Base-by-base conservation (phyloP, 2,113 vertebrate genomes). In the Urocitellus parryii region DNA sequence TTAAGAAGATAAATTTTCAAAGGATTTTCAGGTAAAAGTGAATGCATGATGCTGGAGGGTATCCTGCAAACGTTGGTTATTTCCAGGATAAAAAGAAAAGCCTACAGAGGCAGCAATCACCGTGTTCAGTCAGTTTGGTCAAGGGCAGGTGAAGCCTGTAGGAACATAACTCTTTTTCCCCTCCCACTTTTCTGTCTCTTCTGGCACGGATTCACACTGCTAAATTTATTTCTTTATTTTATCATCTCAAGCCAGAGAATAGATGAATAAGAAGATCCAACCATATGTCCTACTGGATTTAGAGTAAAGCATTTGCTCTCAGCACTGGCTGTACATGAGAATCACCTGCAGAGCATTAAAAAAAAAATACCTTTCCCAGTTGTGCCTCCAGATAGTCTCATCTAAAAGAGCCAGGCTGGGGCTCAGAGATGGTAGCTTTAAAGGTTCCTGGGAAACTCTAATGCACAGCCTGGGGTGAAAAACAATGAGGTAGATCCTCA, bases 221-320 rank as follows among this genome's bases (percentile, higher is more conserved):
- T 70, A 89, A 95, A 96, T 97, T 90, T 90, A 95, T 85, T 81
- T 32, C 87, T 88, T 63, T 84, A 61, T 90, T 92, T 68, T 90
- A 87, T 77, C 42, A 61, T 82, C 77, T 86, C 63, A 96, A 95
- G 67, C 51, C 42, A 53, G 74, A 82, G 73, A 94, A 32, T 56
- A 27, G 81, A 90, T 85, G 93, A 95, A 22, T 67, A 37, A 82
- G 51, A 65, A 84, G 74, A 56, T n/a, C 63, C 85, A 90, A 27
- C 12, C 8, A 63, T 79, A 14, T 18, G 24, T 74, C n/a, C 86
- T 89, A 77, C 84, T 32, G 90, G 80, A 96, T 92, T 96, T 76
- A 85, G 61, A 67, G 78, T 74, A 70, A 88, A 95, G 94, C 80
- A 68, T 27, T 39, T 82, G 67, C 68, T 94, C 94, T 90, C 84